Evolutionary conservation across 2,113 vertebrate species (phyloP), one percentile per base, ranked within the genome.

Genomic region (Seriola rivoliana): DNA sequence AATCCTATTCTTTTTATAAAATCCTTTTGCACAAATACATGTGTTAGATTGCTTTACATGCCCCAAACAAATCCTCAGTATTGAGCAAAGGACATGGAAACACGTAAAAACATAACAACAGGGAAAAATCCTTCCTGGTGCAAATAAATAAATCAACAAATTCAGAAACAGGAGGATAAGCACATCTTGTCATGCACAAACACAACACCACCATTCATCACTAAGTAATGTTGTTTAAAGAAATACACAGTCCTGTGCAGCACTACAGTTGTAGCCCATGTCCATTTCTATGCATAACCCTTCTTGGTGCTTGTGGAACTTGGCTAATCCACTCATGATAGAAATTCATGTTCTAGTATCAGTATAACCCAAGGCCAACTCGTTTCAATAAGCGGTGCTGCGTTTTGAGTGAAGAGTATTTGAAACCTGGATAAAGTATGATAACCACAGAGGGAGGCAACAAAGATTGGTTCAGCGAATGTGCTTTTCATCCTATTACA

Each of bases 351-450:
- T 75, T 87, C 57, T 55, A 38, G 9, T 68, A 78, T 86, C 83
- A 52, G 82, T 63, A 44, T 65, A 83, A 81, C 72, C 78, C 84
- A 57, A 57, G 82, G 77, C 85, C 78, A 40, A 48, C 23, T 5
- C 21, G 29, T 78, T 76, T 88, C 83, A 78, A 65, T 67, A 64
- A 75, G 76, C 64, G 65, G 77, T 2, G 38, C 68, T 25, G 55
- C 23, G 6, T 71, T 76, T 65, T 73, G 73, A 88, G 60, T 50
- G 75, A 75, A 10, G 42, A 73, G 64, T 48, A 42, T 86, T 86
- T 79, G 59, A 87, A 89, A 88, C 71, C 82, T 68, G 81, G 76
- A 89, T 81, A 50, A 85, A 84, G 82, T 86, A 64, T 40, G 85
- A 89, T 81, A 81, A 90, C 68, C 48, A 2, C 76, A 74, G 38